phyloP scores from a whole-genome alignment of 2,113 vertebrate genomes.

The Bettongia penicillata region DNA sequence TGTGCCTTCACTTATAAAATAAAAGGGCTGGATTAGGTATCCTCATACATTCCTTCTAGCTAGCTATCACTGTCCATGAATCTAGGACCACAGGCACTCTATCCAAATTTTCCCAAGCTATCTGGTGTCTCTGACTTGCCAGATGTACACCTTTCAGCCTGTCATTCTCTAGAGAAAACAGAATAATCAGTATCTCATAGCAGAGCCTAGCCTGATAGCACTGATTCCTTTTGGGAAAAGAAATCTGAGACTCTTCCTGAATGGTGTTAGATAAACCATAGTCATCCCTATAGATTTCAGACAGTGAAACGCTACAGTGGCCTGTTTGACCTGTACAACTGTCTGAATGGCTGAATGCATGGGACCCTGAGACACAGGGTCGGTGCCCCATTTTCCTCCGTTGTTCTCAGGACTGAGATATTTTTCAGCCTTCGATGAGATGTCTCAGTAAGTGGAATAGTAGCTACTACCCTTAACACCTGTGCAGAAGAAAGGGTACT shows the following conservation, averaged over 20 bases:
- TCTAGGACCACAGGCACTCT: not conserved
- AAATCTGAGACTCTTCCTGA: not conserved
- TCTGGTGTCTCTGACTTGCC: not conserved
- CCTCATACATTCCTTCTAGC: not conserved
- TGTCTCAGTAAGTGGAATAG: not conserved
- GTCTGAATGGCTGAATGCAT: not conserved
- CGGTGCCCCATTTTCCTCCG: not conserved
- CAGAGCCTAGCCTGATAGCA: not conserved
- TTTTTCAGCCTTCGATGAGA: not conserved
- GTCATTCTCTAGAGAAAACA: not conserved
- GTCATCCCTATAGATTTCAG: not conserved
- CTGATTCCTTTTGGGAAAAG: not conserved
- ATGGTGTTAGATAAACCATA: not conserved
- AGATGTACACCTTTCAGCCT: not conserved
- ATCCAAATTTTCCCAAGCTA: not conserved
- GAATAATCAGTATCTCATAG: not conserved
- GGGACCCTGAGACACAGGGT: not conserved
- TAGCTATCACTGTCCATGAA: not conserved
- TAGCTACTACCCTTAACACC: not conserved
- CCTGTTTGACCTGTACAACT: not conserved
- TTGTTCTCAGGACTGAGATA: not conserved
- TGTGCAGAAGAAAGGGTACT: not conserved
- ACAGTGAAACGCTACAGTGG: not conserved
- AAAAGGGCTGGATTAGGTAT: not conserved
- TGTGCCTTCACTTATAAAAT: not conserved